Conservation (phyloP, 2,888 invertebrate genomes). For the Pristionchus mayeri region DNA sequence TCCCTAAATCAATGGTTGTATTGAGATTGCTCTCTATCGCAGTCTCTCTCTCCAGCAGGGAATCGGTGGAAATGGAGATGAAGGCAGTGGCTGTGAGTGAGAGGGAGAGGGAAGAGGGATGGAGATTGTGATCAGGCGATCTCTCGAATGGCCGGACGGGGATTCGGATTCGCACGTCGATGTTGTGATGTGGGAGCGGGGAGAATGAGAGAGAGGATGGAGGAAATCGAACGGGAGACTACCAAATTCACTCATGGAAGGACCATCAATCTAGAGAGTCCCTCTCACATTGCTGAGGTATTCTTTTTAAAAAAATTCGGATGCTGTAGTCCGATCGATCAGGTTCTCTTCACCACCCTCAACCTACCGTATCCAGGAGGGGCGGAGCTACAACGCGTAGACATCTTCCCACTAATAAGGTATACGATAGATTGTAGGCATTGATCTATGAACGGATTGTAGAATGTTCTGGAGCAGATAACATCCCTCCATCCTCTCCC, state of each 20-base stretch:
- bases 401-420: constrained; percentile 59
- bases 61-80: constrained; percentile 42
- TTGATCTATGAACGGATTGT: neutral
- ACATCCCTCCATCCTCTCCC: constrained; percentile 56
- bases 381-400: constrained; percentile 36
- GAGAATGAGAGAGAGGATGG: constrained; percentile 50
- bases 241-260: constrained; percentile 52
- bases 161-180: constrained; percentile 53
- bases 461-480: constrained; percentile 57
- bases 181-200: constrained; percentile 34
- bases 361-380: constrained; percentile 60
- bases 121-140: constrained; percentile 50
- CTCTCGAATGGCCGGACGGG: constrained; percentile 53
- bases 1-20: neutral
- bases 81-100: constrained; percentile 8
- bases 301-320: neutral
- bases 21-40: constrained; percentile 18
- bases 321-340: neutral
- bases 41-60: neutral
- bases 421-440: constrained; percentile 19
- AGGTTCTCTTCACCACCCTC: constrained; percentile 57
- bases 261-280: constrained; percentile 59
- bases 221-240: constrained; percentile 55
- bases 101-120: too few relatives aligned
- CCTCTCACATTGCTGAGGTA: constrained; percentile 55